Percentiles rank a stretch among this genome's conserved stretches.
Conservation (phyloP, 2,888 invertebrate genomes). For the Cinara cedri region DNA sequence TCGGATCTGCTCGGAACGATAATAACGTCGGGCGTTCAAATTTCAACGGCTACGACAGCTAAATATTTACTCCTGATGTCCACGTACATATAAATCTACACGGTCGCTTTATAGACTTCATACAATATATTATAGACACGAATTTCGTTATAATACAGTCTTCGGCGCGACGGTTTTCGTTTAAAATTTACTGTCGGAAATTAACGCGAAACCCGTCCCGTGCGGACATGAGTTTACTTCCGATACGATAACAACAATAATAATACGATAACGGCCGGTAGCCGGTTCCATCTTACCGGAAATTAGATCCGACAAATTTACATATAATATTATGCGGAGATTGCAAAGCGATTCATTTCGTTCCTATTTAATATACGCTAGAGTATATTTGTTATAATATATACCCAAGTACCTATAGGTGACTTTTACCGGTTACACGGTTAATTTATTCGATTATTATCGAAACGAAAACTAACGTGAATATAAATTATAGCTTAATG, state of each 20-base stretch:
- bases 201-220: background rate
- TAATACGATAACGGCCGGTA: background rate
- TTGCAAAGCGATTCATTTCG: background rate
- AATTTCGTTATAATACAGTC: background rate
- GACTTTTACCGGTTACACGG: no score
- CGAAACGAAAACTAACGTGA: no score
- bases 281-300: background rate
- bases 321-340: background rate
- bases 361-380: background rate
- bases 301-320: conserved; percentile 21
- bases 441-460: no score
- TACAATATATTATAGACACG: background rate
- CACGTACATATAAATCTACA: no score
- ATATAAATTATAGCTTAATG: no score
- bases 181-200: background rate
- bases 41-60: background rate
- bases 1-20: no score
- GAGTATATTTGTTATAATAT: no score
- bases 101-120: no score
- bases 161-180: background rate
- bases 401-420: no score
- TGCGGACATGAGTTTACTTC: no score
- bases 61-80: no score
- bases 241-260: no score
- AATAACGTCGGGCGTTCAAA: background rate